Evolutionary conservation across 2,888 invertebrate species (phyloP).

Genomic region (Drosophila phalerata): DNA sequence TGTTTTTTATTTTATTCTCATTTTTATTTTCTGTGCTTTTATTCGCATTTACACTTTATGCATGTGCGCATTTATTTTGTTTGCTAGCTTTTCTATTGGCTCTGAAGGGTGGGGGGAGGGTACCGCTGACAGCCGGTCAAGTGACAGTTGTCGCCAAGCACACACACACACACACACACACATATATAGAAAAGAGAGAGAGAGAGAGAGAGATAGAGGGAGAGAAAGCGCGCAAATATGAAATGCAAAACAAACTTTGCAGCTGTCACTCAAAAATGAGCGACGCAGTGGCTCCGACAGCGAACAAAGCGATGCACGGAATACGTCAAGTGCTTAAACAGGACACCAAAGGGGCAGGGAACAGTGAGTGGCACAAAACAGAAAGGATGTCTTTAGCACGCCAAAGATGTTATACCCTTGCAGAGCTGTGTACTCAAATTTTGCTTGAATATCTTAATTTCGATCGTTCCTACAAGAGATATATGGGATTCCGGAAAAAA

Average conservation of each 20-base stretch:
- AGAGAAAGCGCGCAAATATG: conserved; percentile 69
- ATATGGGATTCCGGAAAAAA: no score
- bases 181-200: background rate
- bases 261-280: conserved; percentile 80
- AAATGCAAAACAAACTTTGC: conserved; percentile 82
- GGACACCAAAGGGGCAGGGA: background rate
- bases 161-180: conserved; percentile 30
- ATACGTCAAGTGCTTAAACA: conserved; percentile 39
- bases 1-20: conserved; percentile 24
- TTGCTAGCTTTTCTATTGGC: conserved; percentile 77
- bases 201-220: conserved; percentile 6
- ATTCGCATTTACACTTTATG: conserved; percentile 77
- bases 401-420: background rate
- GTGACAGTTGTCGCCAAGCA: conserved; percentile 72
- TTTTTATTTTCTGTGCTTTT: conserved; percentile 49
- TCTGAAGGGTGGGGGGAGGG: conserved; percentile 24
- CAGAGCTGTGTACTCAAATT: background rate
- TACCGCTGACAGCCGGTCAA: conserved; percentile 71
- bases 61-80: conserved; percentile 75
- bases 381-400: background rate
- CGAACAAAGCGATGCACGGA: conserved; percentile 59
- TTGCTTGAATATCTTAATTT: no score
- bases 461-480: no score
- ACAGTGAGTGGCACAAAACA: background rate
- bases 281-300: conserved; percentile 62